Evolutionary conservation across 2,888 invertebrate genomes (phyloP).

Genomic region (Hyppa rectilinea): DNA sequence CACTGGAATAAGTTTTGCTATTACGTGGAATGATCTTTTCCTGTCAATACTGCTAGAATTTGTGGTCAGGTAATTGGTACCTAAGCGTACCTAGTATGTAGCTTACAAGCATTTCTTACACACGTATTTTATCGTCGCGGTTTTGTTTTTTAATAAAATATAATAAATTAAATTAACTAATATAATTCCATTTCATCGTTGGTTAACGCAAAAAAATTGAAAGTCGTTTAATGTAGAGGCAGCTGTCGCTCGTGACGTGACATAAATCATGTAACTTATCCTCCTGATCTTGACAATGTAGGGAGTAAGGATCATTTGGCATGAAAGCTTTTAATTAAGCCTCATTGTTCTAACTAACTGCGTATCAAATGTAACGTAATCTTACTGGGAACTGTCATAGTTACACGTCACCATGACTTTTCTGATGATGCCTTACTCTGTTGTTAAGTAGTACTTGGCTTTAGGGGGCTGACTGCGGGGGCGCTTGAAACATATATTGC

Average conservation of each 20-base stretch:
- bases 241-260: slow-evolving; percentile 25
- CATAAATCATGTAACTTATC: slow-evolving; percentile 43
- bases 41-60: slow-evolving; percentile 31
- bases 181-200: too few relatives aligned
- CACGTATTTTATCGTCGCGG: too few relatives aligned
- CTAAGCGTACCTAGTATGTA: too few relatives aligned
- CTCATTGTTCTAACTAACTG: slow-evolving; percentile 59
- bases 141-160: too few relatives aligned
- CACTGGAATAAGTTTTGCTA: slow-evolving; percentile 52
- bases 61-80: slow-evolving; percentile 7
- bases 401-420: slow-evolving; percentile 25
- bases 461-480: too few relatives aligned
- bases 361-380: slow-evolving; percentile 61
- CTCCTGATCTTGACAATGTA: slow-evolving; percentile 55
- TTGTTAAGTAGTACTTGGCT: neutral
- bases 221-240: neutral
- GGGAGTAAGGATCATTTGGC: slow-evolving; percentile 56
- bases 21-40: slow-evolving; percentile 57
- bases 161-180: too few relatives aligned
- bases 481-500: too few relatives aligned
- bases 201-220: too few relatives aligned
- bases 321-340: slow-evolving; percentile 66
- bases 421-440: neutral
- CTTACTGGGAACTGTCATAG: slow-evolving; percentile 56
- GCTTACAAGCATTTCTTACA: too few relatives aligned